Conservation (phyloP, 2,797 vertebrate species). For the Eurystomus glaucurus region DNA sequence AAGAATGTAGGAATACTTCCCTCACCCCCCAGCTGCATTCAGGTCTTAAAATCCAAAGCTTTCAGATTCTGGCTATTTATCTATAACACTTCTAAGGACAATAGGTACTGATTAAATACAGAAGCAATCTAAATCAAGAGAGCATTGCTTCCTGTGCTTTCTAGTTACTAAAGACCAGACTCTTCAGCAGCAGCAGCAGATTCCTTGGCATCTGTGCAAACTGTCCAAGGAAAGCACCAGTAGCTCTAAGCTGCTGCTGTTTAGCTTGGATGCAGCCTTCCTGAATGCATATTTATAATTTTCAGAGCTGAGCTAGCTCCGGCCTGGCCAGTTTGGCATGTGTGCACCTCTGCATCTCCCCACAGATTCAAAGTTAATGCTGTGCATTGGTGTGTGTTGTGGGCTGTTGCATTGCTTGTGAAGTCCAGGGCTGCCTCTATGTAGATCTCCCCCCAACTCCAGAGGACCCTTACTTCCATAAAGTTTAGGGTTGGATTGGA, state of each 20-base stretch:
- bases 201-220: not conserved
- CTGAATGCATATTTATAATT: not conserved
- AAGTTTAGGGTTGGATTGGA: not conserved
- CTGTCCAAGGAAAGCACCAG: not conserved
- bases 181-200: not conserved
- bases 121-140: not conserved
- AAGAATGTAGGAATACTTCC: not conserved
- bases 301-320: not conserved
- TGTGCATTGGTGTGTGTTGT: fast-evolving
- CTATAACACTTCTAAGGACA: not conserved
- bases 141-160: not conserved
- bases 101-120: not conserved
- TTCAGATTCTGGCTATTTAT: not conserved
- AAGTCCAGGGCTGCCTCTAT: not conserved
- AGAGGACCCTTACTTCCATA: not conserved
- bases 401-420: not conserved
- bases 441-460: not conserved
- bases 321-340: not conserved
- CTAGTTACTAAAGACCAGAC: not conserved
- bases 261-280: not conserved
- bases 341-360: not conserved
- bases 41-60: not conserved
- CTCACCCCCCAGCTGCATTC: not conserved
- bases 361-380: not conserved
- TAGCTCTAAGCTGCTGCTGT: not conserved